Percentiles rank a stretch among this genome's conserved stretches.
phyloP scores from a whole-genome alignment of 2,888 invertebrate genomes.

The Trimorus sp. region DNA sequence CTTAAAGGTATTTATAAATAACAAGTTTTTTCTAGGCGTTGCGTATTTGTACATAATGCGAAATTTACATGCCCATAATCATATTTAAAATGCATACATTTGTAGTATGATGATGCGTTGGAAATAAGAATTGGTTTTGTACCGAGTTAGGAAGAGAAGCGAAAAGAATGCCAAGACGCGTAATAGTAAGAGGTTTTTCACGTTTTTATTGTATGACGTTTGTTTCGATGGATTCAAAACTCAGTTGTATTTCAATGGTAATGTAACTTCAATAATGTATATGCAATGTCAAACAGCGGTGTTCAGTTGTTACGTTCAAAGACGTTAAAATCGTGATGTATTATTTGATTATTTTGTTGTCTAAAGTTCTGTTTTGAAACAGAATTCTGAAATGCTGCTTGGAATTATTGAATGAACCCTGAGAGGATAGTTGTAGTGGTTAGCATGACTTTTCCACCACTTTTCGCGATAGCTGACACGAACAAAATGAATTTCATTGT shows the following conservation, averaged over 20 bases:
- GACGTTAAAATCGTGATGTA: no score
- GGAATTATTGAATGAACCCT: no score
- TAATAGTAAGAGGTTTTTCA: conserved; percentile 1
- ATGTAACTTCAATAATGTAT: conserved; percentile 12
- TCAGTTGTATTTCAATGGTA: background rate
- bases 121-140: conserved; percentile 43
- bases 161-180: background rate
- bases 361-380: no score
- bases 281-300: no score
- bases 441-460: no score
- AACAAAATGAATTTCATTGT: no score
- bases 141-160: conserved; percentile 24
- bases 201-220: conserved; percentile 17
- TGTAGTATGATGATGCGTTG: conserved; percentile 49
- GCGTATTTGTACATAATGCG: conserved; percentile 67
- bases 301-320: no score
- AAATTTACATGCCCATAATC: conserved; percentile 58
- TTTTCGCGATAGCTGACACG: no score
- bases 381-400: no score
- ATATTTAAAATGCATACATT: conserved; percentile 63
- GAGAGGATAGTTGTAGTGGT: no score
- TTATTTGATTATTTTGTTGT: no score
- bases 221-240: conserved; percentile 39
- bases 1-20: conserved; percentile 51
- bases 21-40: conserved; percentile 52